These are phyloP conservation scores for Thunnus thynnus DNA, from an alignment of 2,113 vertebrate species.

Conservation along the genomic window DNA sequence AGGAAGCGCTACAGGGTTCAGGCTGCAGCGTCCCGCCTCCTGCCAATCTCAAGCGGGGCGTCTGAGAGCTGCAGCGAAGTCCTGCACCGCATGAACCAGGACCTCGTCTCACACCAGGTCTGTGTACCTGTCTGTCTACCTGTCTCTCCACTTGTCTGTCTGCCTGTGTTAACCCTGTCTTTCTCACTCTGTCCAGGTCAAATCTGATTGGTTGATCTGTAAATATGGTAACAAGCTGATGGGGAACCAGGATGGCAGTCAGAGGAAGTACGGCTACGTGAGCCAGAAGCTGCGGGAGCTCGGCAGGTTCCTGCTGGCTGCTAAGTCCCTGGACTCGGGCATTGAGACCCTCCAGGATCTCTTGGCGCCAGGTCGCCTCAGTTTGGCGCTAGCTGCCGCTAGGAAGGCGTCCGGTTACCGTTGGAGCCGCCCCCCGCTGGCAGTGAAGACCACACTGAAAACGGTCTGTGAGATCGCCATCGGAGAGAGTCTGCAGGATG, in stretches of 20 bases:
- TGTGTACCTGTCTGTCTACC: neutral
- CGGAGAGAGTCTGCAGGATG: conserved; percentile 60
- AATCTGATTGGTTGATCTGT: conserved; percentile 76
- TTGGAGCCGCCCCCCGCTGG: conserved; percentile 59
- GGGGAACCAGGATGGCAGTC: conserved; percentile 56
- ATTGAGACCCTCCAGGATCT: conserved; percentile 63
- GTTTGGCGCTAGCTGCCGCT: conserved; percentile 51
- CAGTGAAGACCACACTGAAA: conserved; percentile 56
- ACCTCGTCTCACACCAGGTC: conserved; percentile 70
- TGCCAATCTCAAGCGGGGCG: conserved; percentile 63
- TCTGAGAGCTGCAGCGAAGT: conserved; percentile 73
- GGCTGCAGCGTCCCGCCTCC: conserved; percentile 68
- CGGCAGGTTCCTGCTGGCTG: conserved; percentile 58
- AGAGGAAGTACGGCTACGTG: conserved; percentile 65
- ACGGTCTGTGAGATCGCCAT: conserved; percentile 69
- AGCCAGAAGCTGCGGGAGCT: conserved; percentile 74
- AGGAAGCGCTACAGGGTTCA: conserved; percentile 67
- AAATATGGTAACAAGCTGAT: conserved; percentile 70
- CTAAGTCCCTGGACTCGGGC: conserved; percentile 56
- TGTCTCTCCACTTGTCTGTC: neutral
- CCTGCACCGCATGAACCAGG: conserved; percentile 75
- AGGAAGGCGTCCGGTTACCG: conserved; percentile 51
- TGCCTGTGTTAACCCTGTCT: neutral
- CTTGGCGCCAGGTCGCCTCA: conserved; percentile 50
- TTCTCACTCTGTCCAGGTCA: conserved; percentile 50